Evolutionary conservation across 2,888 invertebrate species (phyloP).

Genomic region (Opisthograptis luteolata): DNA sequence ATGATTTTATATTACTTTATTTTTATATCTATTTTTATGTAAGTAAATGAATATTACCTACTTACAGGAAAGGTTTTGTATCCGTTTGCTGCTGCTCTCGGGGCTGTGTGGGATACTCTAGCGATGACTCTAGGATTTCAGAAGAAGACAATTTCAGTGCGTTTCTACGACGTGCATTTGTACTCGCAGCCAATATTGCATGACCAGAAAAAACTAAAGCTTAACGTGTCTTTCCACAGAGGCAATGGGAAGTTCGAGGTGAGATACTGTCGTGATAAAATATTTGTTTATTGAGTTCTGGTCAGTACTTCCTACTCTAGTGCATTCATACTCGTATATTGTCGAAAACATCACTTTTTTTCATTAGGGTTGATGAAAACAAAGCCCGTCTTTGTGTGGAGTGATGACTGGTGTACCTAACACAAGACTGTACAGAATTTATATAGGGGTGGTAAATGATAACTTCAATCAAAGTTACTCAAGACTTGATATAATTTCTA

Average conservation of each 20-base stretch:
- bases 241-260: conserved; percentile 86
- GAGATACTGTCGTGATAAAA: too few relatives aligned
- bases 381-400: too few relatives aligned
- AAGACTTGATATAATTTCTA: too few relatives aligned
- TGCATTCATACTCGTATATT: too few relatives aligned
- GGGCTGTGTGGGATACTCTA: conserved; percentile 88
- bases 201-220: conserved; percentile 78
- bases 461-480: too few relatives aligned
- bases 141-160: conserved; percentile 87
- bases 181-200: conserved; percentile 83
- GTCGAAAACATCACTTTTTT: too few relatives aligned
- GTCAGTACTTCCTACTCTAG: too few relatives aligned
- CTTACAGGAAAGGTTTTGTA: conserved; percentile 85
- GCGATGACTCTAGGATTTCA: conserved; percentile 82
- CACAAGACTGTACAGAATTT: too few relatives aligned
- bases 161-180: conserved; percentile 86
- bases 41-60: neutral
- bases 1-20: neutral
- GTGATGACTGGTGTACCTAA: too few relatives aligned
- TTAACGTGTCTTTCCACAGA: conserved; percentile 84
- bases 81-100: conserved; percentile 91
- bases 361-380: too few relatives aligned
- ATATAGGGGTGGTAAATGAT: too few relatives aligned
- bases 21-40: neutral
- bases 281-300: too few relatives aligned